These are phyloP conservation scores for Melikaiella ostensackeni DNA, from an alignment of 2,888 invertebrate species.

Conservation along the genomic window DNA sequence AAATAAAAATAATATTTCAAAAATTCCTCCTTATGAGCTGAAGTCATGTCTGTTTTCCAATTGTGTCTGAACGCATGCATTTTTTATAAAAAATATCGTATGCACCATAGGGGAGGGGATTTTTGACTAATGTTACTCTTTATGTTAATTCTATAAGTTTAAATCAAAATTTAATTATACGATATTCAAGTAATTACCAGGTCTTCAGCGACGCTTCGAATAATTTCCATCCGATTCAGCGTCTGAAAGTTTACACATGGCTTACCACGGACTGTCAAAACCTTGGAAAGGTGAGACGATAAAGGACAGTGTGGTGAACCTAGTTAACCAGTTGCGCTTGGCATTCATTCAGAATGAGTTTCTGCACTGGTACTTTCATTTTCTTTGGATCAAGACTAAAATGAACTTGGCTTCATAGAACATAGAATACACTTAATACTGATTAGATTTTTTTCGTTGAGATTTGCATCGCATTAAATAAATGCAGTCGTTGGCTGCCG, in stretches of 20 bases:
- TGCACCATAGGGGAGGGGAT: too few species aligned
- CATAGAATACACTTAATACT: background rate
- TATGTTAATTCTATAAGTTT: too few species aligned
- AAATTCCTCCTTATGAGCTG: too few species aligned
- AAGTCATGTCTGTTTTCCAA: too few species aligned
- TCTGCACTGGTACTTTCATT: background rate
- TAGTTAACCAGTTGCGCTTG: conserved; percentile 29
- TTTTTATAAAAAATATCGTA: too few species aligned
- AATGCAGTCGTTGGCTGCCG: too few species aligned
- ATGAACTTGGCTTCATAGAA: background rate
- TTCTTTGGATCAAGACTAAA: background rate
- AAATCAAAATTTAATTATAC: background rate
- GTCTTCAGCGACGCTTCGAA: background rate
- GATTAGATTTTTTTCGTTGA: too few species aligned
- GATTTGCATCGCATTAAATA: too few species aligned
- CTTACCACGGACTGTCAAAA: conserved; percentile 1
- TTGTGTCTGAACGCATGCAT: too few species aligned
- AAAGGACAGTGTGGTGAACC: conserved; percentile 16
- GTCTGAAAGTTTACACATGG: conserved; percentile 23
- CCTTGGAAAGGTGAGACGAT: conserved; percentile 9
- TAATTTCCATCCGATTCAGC: background rate
- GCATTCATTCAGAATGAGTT: background rate
- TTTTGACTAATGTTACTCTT: too few species aligned
- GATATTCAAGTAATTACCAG: background rate
- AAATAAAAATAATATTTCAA: too few species aligned